Evolutionary conservation across 1,140 invertebrate genomes (phyloP), one percentile per base, ranked within the genome.

Genomic region (Anoplolepis gracilipes): DNA sequence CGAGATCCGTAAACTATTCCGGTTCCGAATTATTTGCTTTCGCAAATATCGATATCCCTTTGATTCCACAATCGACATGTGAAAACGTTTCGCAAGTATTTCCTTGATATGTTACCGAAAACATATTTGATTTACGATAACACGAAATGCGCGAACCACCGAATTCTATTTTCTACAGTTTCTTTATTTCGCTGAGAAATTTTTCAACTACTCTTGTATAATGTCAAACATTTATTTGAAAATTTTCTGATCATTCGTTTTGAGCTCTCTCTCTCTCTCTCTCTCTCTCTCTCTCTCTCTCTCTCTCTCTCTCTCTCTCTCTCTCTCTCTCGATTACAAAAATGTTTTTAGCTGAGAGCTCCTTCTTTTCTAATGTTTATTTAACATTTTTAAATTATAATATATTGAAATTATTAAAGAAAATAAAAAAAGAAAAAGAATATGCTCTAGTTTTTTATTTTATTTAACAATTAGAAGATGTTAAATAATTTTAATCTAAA

Each of bases 61-160:
- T 82, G 67, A 82, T 82, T 81, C 36, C n/a, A 28, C n/a, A 55
- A 10, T 36, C 28, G 22, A 39, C 16, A 28, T 59, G 13, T 39
- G 30, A 11, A 55, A 79, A 53, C 13, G n/a, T 70, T 73, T 13
- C 13, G 69, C 4, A 22, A 70, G 5, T 53, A 33, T 81, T 72
- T 42, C 25, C 19, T 13, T n/a, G 62, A 67, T 25, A 28, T 33
- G 19, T 70, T 39, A 30, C 36, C 19, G 30, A 25, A 28, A 59
- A 46, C 8, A 30, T 59, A 70, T 46, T 72, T 8, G 53, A 73
- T 82, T 59, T 22, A 72, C 49, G 36, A 42, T 70, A 81, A 72
- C 65, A 28, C n/a, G 39, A n/a, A 33, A 36, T 67, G 28, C 25
- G 2, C 8, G 22, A 57, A 10, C 13, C 19, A 57, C 1, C 42